phyloP scores from a whole-genome alignment of 2,113 vertebrate species.

The Microtus pennsylvanicus region DNA sequence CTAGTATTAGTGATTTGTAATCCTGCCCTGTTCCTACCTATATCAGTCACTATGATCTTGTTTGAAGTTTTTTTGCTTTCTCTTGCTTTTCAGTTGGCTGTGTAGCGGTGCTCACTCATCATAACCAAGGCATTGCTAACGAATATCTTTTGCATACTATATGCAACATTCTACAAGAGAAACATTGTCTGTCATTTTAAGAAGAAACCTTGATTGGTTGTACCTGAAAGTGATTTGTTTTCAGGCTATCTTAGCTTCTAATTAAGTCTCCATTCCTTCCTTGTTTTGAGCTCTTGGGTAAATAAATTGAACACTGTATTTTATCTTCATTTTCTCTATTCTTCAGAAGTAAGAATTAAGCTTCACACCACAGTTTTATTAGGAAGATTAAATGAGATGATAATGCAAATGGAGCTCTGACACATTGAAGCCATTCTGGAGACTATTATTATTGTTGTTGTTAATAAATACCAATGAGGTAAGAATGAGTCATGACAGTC shows the following conservation, averaged over 20 bases:
- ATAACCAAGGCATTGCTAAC: neutral
- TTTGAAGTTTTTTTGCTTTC: neutral
- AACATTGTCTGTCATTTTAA: neutral
- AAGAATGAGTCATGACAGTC: conserved; percentile 68
- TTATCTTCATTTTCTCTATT: conserved; percentile 43
- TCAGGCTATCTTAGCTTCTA: neutral
- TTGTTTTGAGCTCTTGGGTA: conserved; percentile 37
- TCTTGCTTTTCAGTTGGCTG: neutral
- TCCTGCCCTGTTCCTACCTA: neutral
- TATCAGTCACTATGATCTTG: neutral
- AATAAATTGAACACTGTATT: conserved; percentile 31
- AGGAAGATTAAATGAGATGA: conserved; percentile 63
- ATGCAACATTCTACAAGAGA: neutral
- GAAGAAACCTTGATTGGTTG: neutral
- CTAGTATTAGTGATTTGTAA: neutral
- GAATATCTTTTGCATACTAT: rapidly evolving
- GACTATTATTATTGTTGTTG: conserved; percentile 57
- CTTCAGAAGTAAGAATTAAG: conserved; percentile 51
- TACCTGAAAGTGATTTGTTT: neutral
- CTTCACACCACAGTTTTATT: conserved; percentile 60
- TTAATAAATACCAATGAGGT: conserved; percentile 66
- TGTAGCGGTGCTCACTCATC: neutral
- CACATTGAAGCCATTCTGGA: conserved; percentile 27
- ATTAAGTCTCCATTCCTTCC: conserved; percentile 31
- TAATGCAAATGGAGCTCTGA: conserved; percentile 54